Percentiles rank a stretch among this genome's conserved stretches.
phyloP scores from a whole-genome alignment of 2,888 invertebrate species.

The Lordiphosa andalusiaca region DNA sequence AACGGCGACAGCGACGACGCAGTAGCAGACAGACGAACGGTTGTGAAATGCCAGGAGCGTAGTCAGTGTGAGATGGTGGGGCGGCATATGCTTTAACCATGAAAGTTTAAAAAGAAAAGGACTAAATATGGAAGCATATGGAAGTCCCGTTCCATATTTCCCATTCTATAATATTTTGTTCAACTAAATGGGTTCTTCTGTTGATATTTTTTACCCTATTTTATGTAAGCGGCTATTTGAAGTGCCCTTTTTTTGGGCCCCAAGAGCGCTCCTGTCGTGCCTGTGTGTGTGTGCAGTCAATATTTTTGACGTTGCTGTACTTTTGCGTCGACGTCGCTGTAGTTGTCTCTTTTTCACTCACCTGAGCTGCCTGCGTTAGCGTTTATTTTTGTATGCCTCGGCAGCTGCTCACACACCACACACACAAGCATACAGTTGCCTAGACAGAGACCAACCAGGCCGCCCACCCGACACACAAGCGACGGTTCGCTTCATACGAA shows the following conservation, averaged over 20 bases:
- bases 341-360: conserved; percentile 69
- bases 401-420: conserved; percentile 42
- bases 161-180: too few relatives aligned
- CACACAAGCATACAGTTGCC: conserved; percentile 1
- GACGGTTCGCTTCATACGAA: too few relatives aligned
- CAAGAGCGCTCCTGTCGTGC: conserved; percentile 31
- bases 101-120: too few relatives aligned
- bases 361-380: conserved; percentile 60
- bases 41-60: conserved; percentile 65
- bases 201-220: too few relatives aligned
- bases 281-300: conserved; percentile 53
- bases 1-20: conserved; percentile 65
- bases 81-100: background rate
- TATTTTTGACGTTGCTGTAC: conserved; percentile 75
- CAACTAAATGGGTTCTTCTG: too few relatives aligned
- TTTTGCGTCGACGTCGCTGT: conserved; percentile 67
- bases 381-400: conserved; percentile 69
- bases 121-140: too few relatives aligned
- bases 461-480: too few relatives aligned
- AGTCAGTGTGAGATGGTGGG: background rate
- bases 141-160: too few relatives aligned
- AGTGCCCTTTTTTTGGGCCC: conserved; percentile 38
- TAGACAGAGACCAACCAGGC: conserved; percentile 53
- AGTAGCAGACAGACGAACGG: conserved; percentile 52
- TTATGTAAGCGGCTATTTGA: background rate